Evolutionary conservation across 2,113 vertebrate genomes (phyloP).

Genomic region (Apteryx owenii): DNA sequence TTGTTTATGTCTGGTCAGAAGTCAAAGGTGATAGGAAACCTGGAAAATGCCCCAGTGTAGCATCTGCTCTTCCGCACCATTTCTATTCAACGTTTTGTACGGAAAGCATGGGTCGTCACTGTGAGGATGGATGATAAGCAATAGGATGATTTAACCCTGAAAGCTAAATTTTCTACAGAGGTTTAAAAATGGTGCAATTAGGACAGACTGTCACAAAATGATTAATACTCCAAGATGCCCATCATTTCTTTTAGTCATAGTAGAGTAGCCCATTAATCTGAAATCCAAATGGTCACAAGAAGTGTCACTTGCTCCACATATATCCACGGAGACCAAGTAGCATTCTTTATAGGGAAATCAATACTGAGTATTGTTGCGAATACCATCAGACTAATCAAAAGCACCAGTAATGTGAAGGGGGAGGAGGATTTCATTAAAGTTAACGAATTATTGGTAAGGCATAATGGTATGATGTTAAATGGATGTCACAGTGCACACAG

Average conservation of each 20-base stretch:
- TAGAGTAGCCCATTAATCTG: conserved; percentile 68
- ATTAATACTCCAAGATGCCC: conserved; percentile 60
- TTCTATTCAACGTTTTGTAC: not conserved
- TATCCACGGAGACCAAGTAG: conserved; percentile 5
- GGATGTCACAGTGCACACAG: conserved; percentile 18
- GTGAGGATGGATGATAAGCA: conserved; percentile 24
- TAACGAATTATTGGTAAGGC: not conserved
- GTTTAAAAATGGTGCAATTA: conserved; percentile 63
- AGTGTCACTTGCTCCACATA: conserved; percentile 59
- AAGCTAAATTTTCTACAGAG: conserved; percentile 59
- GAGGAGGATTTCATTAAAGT: not conserved
- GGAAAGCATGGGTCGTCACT: not conserved
- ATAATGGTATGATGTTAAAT: not conserved
- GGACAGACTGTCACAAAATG: conserved; percentile 64
- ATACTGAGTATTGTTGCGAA: not conserved
- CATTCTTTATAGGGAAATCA: conserved; percentile 50
- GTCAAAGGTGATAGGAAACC: not conserved
- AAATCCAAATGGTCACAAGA: conserved; percentile 39
- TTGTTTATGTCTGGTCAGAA: not conserved
- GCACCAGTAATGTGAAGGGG: not conserved
- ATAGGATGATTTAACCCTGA: conserved; percentile 37
- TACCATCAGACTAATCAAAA: conserved; percentile 24
- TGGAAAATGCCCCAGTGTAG: not conserved
- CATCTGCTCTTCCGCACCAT: not conserved
- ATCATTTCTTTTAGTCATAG: conserved; percentile 59